Conservation (phyloP, 2,797 vertebrate genomes). For the Trichosurus vulpecula region DNA sequence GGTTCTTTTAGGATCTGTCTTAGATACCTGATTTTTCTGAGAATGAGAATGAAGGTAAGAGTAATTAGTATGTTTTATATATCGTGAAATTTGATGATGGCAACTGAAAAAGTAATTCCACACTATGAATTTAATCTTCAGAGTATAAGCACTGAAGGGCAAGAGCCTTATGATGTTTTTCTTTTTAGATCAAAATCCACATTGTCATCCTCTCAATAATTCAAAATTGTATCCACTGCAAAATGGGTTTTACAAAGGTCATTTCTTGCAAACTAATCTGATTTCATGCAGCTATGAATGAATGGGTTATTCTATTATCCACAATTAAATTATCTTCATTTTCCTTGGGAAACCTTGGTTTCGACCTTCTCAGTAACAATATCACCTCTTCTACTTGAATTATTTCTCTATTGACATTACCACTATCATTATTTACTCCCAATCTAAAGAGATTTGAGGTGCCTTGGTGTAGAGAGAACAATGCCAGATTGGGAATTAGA, state of each 20-base stretch:
- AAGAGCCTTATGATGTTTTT: not conserved
- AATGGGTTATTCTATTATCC: not conserved
- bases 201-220: slow-evolving; percentile 10
- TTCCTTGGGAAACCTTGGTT: slow-evolving; percentile 23
- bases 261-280: not conserved
- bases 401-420: not conserved
- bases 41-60: not conserved
- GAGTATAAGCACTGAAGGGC: not conserved
- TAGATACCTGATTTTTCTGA: not conserved
- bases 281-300: not conserved
- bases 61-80: slow-evolving; percentile 4
- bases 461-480: not conserved
- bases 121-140: not conserved
- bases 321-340: not conserved
- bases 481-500: slow-evolving; percentile 34
- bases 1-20: slow-evolving; percentile 11
- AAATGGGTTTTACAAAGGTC: slow-evolving; percentile 4
- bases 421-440: not conserved
- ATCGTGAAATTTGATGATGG: not conserved
- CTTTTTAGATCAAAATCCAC: slow-evolving; percentile 42
- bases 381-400: not conserved
- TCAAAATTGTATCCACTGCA: not conserved
- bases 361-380: not conserved
- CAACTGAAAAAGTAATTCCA: slow-evolving; percentile 3
- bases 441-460: not conserved